Evolutionary conservation across 2,113 vertebrate species (phyloP), one percentile per base, ranked within the genome.

Genomic region (Ophiodon elongatus): DNA sequence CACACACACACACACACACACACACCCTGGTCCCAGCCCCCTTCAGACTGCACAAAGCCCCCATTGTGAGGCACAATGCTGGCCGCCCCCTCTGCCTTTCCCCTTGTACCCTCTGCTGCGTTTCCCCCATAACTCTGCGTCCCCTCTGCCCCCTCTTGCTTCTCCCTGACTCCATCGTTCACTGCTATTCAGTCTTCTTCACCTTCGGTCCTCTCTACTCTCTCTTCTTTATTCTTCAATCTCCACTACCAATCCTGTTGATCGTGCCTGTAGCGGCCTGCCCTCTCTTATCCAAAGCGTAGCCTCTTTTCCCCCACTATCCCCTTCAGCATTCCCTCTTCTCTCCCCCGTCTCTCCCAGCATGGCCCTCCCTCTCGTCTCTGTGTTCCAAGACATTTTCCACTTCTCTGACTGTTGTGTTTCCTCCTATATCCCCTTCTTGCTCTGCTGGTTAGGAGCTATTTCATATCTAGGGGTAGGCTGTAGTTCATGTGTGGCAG

Each of bases 31-130:
- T 88, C 91, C 89, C 88, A 91, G 89, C 91, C 91, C 93, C 92
- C 91, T 91, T 88, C 82, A 79, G 66, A 37, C 54, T 60, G 72
- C 87, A 94, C 93, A 95, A 94, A 94, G 94, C 86, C 84, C 85
- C 89, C 80, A 91, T 94, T 95, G 94, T 94, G 79, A 83, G 84
- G 64, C 84, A 94, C 93, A 94, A 94, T 95, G 66, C 77, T 66
- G 89, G 73, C 80, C 79, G 52, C 89, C 91, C 93, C 86, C 91
- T 88, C 82, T 87, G 83, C 88, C 72, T 90, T 76, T 87, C 82
- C 90, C 84, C 83, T 45, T 84, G 65, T 79, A 86, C 79, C 85
- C 91, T 91, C 83, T 83, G 78, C 84, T 86, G 85, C 66, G 50
- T 74, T 72, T 76, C 81, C 83, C 88, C 78, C 87, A 82, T 82